A percentile compares a stretch with the other conserved stretches of the same genome.
These are phyloP conservation scores for Platycheirus albimanus DNA, from an alignment of 2,888 invertebrate genomes.

Conservation along the genomic window DNA sequence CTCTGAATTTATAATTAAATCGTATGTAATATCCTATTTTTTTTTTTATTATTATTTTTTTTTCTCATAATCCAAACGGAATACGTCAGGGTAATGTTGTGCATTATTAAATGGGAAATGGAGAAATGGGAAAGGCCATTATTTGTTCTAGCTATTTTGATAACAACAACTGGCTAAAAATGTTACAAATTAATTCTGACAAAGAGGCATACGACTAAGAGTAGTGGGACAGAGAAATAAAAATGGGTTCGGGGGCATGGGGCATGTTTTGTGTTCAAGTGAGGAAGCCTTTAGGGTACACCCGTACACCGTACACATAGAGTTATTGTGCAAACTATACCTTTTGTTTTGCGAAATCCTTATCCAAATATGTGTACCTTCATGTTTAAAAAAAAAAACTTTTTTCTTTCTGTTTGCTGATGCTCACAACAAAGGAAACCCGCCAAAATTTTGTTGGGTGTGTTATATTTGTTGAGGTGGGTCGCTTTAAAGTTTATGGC, in stretches of 20 bases:
- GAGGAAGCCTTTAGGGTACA: slow-evolving; percentile 10
- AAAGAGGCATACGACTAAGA: too few species aligned
- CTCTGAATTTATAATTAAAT: slow-evolving; percentile 24
- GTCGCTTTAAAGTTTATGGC: slow-evolving; percentile 1
- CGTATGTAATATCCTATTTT: background rate
- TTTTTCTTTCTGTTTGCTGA: too few species aligned
- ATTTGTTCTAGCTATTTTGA: background rate
- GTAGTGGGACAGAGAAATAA: too few species aligned
- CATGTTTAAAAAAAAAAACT: too few species aligned
- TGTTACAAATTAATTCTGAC: background rate
- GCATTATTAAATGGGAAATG: background rate
- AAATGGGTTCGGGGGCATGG: background rate
- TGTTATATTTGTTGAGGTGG: slow-evolving; percentile 7
- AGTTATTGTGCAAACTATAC: slow-evolving; percentile 8
- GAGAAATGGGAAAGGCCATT: too few species aligned
- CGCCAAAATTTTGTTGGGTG: slow-evolving; percentile 5
- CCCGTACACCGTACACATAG: too few species aligned
- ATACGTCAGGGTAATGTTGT: background rate
- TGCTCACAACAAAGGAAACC: background rate
- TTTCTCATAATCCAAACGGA: background rate
- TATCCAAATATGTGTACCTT: background rate
- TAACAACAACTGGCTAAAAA: background rate
- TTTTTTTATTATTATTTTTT: too few species aligned
- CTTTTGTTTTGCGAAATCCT: slow-evolving; percentile 14
- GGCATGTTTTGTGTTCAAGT: slow-evolving; percentile 15